A percentile compares a stretch with the other conserved stretches of the same genome.
Conservation (phyloP, 2,797 vertebrate species). For the Sphenopsis melanotis region DNA sequence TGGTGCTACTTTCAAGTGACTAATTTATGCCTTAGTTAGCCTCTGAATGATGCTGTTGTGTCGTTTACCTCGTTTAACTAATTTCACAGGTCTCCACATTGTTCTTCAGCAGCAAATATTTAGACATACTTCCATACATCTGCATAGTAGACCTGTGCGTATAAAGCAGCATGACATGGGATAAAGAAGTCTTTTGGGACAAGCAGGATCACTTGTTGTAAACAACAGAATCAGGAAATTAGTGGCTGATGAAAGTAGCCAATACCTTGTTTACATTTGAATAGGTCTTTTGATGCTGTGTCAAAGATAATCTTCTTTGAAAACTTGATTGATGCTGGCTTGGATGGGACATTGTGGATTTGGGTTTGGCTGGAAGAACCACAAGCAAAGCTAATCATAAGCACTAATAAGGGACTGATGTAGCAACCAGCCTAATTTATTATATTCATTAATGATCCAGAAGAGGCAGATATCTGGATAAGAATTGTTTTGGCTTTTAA, state of each 20-base stretch:
- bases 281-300: constrained; percentile 12
- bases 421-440: not conserved
- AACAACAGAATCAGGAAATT: constrained; percentile 26
- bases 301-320: constrained; percentile 30
- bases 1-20: constrained; percentile 3
- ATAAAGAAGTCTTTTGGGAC: not conserved
- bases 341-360: not conserved
- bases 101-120: not conserved
- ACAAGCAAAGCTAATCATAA: not conserved
- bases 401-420: not conserved
- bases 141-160: not conserved
- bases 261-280: constrained; percentile 15
- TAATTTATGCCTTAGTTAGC: not conserved
- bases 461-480: constrained; percentile 2
- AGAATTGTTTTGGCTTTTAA: constrained; percentile 17
- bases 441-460: constrained; percentile 14
- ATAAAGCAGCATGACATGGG: not conserved
- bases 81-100: not conserved
- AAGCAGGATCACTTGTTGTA: not conserved
- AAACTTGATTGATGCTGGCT: not conserved
- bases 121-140: not conserved
- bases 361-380: constrained; percentile 11
- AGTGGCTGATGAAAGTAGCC: not conserved
- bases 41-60: not conserved
- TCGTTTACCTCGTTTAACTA: not conserved